Evolutionary conservation across 92 coral and sea anemone species (phyloP).

Genomic region (Plumapathes pennacea): DNA sequence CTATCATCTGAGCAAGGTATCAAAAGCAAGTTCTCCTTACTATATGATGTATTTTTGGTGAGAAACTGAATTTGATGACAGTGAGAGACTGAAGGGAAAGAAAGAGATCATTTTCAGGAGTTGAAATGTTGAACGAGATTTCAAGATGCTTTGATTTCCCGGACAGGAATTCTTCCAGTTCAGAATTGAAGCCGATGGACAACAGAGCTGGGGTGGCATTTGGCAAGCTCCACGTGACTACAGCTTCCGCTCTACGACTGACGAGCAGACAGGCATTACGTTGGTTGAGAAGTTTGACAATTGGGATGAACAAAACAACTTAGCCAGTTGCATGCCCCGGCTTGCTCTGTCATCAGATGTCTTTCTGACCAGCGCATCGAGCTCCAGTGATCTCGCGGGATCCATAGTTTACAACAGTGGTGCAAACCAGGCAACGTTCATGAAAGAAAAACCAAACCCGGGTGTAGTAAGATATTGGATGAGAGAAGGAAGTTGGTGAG

Average conservation of each 20-base stretch:
- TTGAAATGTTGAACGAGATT: too few relatives aligned
- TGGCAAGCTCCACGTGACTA: slow-evolving; percentile 55
- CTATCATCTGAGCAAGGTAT: too few relatives aligned
- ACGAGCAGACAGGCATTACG: slow-evolving; percentile 44
- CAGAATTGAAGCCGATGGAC: slow-evolving; percentile 61
- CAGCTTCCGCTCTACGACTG: slow-evolving; percentile 43
- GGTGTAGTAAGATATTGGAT: slow-evolving; percentile 63
- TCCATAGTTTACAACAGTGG: slow-evolving; percentile 45
- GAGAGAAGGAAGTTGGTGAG: slow-evolving; percentile 65
- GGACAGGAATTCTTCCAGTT: slow-evolving; percentile 64
- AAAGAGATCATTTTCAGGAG: too few relatives aligned
- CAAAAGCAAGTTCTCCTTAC: too few relatives aligned
- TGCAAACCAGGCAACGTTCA: slow-evolving; percentile 17
- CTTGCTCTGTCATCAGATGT: slow-evolving; percentile 24
- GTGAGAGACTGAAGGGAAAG: too few relatives aligned
- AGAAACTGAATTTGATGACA: too few relatives aligned
- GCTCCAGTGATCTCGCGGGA: slow-evolving; percentile 33
- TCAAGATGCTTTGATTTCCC: too few relatives aligned
- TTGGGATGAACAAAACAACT: slow-evolving; percentile 33
- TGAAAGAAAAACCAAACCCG: slow-evolving; percentile 39
- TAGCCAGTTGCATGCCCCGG: slow-evolving; percentile 60
- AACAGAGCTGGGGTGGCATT: slow-evolving; percentile 54
- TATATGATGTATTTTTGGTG: too few relatives aligned
- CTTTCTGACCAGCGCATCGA: slow-evolving; percentile 32
- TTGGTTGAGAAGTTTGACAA: slow-evolving; percentile 36